Base-by-base conservation (phyloP, 2,113 vertebrate species). In the Muscicapa adusta region DNA sequence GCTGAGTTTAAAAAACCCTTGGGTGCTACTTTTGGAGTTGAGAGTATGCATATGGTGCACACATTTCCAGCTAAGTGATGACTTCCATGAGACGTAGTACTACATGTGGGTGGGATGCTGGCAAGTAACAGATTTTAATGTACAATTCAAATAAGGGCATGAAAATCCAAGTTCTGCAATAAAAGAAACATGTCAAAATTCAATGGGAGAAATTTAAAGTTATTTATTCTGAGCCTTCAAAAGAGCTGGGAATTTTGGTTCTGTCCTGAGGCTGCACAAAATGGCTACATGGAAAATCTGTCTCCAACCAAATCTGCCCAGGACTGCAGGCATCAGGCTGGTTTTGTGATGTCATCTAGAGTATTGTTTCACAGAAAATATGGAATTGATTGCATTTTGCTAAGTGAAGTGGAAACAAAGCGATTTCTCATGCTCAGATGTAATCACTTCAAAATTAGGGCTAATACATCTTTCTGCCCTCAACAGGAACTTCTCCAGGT, bases 1-100 rank as follows among this genome's bases (percentile, higher is more conserved):
- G 90, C 96, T 96, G 97, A 97, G 97, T 97, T 96, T 96, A 95
- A 96, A 96, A 98, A 98, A 97, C 97, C 96, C 97, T 95, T 98
- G 97, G 97, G 98, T 98, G 97, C 96, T 97, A 97, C 96, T 97
- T 95, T 94, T 96, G 94, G 93, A 96, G 91, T 91, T 93, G 89
- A 96, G 96, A 90, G 80, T n/a, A 92, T 92, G 97, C 98, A 97
- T 97, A 96, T 98, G 97, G 97, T 96, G 90, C 96, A 95, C 98
- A 97, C 97, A 98, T 97, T 98, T 97, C 95, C 94, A 94, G 20
- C 70, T 76, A 89, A 97, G 95, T 91, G 92, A 95, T 38, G 95
- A 96, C 94, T 91, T 96, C 93, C 96, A 97, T 94, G 91, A 97
- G 95, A 96, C 53, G 9, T 67, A 92, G 87, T 91, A 87, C 54